Conservation (phyloP, 2,113 vertebrate species). For the Peromyscus californicus region DNA sequence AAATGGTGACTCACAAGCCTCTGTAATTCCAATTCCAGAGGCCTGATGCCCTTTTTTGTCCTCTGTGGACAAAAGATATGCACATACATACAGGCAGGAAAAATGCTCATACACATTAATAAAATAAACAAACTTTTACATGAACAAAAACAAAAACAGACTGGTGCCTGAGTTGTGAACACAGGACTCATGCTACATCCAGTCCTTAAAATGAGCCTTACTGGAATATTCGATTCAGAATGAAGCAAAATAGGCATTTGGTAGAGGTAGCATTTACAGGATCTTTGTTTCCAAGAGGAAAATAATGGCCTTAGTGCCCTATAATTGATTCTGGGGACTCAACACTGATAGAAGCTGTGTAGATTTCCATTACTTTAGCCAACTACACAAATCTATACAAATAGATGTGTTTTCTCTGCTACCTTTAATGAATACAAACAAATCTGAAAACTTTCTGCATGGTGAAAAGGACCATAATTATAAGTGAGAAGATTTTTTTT, state of each 20-base stretch:
- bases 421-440: slow-evolving; percentile 61
- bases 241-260: neutral
- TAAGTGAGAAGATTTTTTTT: neutral
- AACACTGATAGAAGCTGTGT: slow-evolving; percentile 12
- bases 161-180: neutral
- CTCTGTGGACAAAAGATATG: neutral
- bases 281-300: slow-evolving; percentile 22
- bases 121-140: neutral
- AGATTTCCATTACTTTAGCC: slow-evolving; percentile 2
- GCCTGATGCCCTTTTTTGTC: neutral
- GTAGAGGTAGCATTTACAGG: neutral
- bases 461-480: neutral
- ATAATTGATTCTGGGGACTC: slow-evolving; percentile 57
- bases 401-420: slow-evolving; percentile 49
- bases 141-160: neutral
- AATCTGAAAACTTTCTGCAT: slow-evolving; percentile 5
- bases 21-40: no score
- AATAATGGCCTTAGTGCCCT: slow-evolving; percentile 40
- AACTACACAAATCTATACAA: slow-evolving; percentile 59
- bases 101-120: neutral
- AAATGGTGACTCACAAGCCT: neutral
- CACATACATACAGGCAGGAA: neutral
- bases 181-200: neutral
- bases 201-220: slow-evolving; percentile 23
- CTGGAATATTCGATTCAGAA: neutral